Conservation (phyloP, 2,888 invertebrate species). For the Notodonta dromedarius region DNA sequence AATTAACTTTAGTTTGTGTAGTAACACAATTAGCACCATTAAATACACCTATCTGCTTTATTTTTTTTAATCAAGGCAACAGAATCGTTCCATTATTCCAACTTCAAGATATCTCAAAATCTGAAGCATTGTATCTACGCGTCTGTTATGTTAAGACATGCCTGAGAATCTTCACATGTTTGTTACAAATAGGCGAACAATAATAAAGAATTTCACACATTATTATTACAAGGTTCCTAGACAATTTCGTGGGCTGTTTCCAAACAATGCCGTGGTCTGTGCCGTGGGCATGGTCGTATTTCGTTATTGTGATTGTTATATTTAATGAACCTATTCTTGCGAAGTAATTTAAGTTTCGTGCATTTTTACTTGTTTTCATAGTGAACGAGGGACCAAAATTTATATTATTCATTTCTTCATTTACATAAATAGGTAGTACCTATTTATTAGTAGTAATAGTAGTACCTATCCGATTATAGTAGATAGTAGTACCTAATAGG, state of each 20-base stretch:
- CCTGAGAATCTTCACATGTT: conserved; percentile 35
- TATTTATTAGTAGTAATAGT: no score
- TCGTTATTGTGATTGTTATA: neutral
- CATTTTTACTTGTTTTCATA: neutral
- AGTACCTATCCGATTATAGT: no score
- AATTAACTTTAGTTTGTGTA: no score
- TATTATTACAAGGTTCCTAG: conserved; percentile 28
- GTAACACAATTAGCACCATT: no score
- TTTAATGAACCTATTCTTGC: neutral
- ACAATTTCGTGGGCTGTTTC: conserved; percentile 19
- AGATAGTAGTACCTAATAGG: no score
- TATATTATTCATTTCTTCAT: neutral
- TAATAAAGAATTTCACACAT: conserved; percentile 26
- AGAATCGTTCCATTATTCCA: no score
- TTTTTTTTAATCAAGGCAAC: no score
- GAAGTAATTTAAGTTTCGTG: neutral
- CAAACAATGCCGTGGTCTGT: neutral
- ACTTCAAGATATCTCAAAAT: neutral
- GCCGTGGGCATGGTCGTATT: conserved; percentile 33
- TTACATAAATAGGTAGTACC: no score
- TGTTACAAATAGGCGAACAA: conserved; percentile 9
- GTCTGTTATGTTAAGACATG: conserved; percentile 6
- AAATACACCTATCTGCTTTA: no score
- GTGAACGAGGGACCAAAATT: neutral
- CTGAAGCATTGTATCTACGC: neutral